Evolutionary conservation across 1,140 invertebrate species (phyloP).

Genomic region (Ceratoteleas bidentatus): DNA sequence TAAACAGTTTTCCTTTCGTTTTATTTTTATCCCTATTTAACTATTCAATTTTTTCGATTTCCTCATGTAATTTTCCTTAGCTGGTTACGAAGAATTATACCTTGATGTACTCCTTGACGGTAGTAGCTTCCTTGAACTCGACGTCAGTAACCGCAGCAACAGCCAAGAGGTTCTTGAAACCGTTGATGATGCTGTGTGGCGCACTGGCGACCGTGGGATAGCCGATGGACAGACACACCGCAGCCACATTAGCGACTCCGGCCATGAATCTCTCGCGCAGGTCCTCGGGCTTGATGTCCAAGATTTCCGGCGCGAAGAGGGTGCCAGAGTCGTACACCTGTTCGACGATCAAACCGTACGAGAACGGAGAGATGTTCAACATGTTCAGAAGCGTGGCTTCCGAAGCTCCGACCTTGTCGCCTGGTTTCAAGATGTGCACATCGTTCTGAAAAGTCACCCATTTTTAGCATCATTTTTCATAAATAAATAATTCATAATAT

Average conservation of each 20-base stretch:
- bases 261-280: slow-evolving; percentile 93
- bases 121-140: slow-evolving; percentile 95
- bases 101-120: slow-evolving; percentile 95
- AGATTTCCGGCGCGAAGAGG: slow-evolving; percentile 96
- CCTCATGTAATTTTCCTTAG: too few relatives aligned
- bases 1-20: too few relatives aligned
- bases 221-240: slow-evolving; percentile 95
- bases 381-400: slow-evolving; percentile 99
- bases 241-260: slow-evolving; percentile 96
- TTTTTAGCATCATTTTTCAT: too few relatives aligned
- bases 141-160: slow-evolving; percentile 97
- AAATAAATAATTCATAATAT: too few relatives aligned
- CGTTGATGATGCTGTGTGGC: slow-evolving; percentile 98
- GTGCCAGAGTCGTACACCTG: slow-evolving; percentile 99
- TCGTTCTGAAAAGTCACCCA: slow-evolving; percentile 86
- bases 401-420: slow-evolving; percentile 98
- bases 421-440: slow-evolving; percentile 96
- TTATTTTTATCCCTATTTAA: too few relatives aligned
- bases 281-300: slow-evolving; percentile 99
- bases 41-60: too few relatives aligned
- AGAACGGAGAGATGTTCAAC: slow-evolving; percentile 99
- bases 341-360: slow-evolving; percentile 97
- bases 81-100: slow-evolving; percentile 80
- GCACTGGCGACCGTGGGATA: slow-evolving; percentile 98
- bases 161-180: slow-evolving; percentile 98